Percentiles rank a stretch among this genome's conserved stretches.
Conservation (phyloP, 2,888 invertebrate genomes). For the Prenolepis imparis region DNA sequence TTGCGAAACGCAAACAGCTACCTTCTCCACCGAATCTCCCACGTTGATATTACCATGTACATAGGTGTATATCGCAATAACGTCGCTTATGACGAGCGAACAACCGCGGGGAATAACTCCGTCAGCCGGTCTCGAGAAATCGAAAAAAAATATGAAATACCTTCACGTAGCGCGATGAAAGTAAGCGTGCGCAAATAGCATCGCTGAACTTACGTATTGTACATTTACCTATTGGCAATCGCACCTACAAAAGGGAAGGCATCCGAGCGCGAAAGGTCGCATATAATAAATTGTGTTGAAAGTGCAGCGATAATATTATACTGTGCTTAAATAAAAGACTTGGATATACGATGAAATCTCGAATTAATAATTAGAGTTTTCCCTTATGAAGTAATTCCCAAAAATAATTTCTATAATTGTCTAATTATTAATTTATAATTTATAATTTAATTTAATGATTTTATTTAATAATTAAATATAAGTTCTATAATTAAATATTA, state of each 20-base stretch:
- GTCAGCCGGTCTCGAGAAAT: conserved; percentile 48
- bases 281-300: conserved; percentile 45
- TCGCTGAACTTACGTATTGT: conserved; percentile 31
- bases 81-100: conserved; percentile 11
- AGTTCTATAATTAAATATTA: neutral
- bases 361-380: neutral
- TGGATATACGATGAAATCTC: neutral
- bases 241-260: conserved; percentile 20
- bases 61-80: conserved; percentile 21
- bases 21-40: neutral
- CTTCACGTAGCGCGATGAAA: conserved; percentile 37
- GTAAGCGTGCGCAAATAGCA: conserved; percentile 27
- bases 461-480: neutral
- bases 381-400: neutral
- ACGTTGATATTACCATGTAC: neutral
- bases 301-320: neutral
- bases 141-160: conserved; percentile 61
- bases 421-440: neutral
- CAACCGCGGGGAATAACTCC: conserved; percentile 11
- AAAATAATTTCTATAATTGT: conserved; percentile 3
- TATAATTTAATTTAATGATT: neutral
- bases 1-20: conserved; percentile 20
- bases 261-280: conserved; percentile 46
- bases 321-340: conserved; percentile 24
- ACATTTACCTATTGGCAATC: conserved; percentile 34